Conservation (phyloP, 2,888 invertebrate species). For the Pristionchus entomophagus region DNA sequence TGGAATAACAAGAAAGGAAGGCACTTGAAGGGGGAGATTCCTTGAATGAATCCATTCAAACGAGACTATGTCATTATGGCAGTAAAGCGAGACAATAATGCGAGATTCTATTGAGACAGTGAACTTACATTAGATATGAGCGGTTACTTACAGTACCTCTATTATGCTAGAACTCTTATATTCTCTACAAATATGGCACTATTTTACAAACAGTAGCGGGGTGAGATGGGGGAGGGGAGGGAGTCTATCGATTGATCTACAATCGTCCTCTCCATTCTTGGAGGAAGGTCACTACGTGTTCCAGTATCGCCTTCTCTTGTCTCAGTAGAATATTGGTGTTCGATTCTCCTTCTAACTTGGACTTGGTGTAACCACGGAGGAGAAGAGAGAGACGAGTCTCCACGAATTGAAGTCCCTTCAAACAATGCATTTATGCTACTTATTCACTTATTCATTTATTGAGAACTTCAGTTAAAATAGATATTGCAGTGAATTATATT, state of each 20-base stretch:
- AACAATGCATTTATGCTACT: neutral
- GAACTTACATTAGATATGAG: slow-evolving; percentile 22
- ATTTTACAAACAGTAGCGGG: slow-evolving; percentile 20
- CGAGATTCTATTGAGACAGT: neutral
- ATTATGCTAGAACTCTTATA: neutral
- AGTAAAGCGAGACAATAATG: slow-evolving; percentile 24
- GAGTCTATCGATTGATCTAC: neutral
- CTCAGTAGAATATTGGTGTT: slow-evolving; percentile 20
- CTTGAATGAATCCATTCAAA: neutral
- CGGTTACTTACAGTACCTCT: neutral
- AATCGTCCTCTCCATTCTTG: slow-evolving; percentile 8
- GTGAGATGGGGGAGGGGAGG: neutral
- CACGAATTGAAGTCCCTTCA: slow-evolving; percentile 32
- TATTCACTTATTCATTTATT: neutral
- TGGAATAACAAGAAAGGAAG: slow-evolving; percentile 7
- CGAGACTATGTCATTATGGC: slow-evolving; percentile 23
- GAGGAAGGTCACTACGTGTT: slow-evolving; percentile 1
- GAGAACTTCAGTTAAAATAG: neutral
- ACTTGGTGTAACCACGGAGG: slow-evolving; percentile 41
- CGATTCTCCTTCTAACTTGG: slow-evolving; percentile 27
- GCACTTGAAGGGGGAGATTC: slow-evolving; percentile 5
- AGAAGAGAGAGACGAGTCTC: slow-evolving; percentile 24
- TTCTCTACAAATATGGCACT: slow-evolving; percentile 30
- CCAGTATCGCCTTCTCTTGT: slow-evolving; percentile 42
- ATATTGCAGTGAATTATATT: neutral